Evolutionary conservation across 2,888 invertebrate genomes (phyloP).

Genomic region (Ephialtes manifestator): DNA sequence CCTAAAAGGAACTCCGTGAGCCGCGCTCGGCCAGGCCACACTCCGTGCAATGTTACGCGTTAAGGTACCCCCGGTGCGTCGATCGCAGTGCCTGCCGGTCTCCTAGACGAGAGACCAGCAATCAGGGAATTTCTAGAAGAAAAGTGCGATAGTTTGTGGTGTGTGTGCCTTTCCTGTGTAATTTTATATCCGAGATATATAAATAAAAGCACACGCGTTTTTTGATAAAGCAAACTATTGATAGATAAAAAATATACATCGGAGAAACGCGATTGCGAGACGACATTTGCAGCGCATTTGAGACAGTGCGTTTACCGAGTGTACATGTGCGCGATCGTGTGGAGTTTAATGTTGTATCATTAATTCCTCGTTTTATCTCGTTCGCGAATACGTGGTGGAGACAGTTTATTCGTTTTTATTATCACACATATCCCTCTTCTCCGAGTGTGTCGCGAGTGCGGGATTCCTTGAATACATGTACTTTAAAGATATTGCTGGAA

Average conservation of each 20-base stretch:
- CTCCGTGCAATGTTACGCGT: constrained; percentile 85
- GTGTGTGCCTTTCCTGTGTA: constrained; percentile 33
- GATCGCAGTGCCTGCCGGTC: constrained; percentile 77
- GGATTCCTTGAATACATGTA: constrained; percentile 16
- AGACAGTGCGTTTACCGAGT: constrained; percentile 51
- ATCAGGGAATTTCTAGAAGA: constrained; percentile 36
- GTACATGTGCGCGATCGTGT: constrained; percentile 51
- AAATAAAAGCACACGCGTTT: neutral
- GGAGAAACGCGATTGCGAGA: constrained; percentile 69
- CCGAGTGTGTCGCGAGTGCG: neutral
- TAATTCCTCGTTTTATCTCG: constrained; percentile 42
- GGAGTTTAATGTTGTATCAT: constrained; percentile 27
- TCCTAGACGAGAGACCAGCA: constrained; percentile 64
- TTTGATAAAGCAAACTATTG: neutral
- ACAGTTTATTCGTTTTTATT: constrained; percentile 32
- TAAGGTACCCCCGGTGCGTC: constrained; percentile 80
- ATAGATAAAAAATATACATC: constrained; percentile 11
- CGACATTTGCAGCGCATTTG: constrained; percentile 31
- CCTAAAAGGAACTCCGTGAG: constrained; percentile 84
- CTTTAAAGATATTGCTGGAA: constrained; percentile 18
- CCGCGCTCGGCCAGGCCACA: constrained; percentile 80
- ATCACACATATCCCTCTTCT: neutral
- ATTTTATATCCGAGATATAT: neutral
- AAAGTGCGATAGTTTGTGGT: constrained; percentile 4
- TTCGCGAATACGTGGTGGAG: constrained; percentile 26